phyloP scores from a whole-genome alignment of 2,888 invertebrate genomes.

The Latheticus oryzae region DNA sequence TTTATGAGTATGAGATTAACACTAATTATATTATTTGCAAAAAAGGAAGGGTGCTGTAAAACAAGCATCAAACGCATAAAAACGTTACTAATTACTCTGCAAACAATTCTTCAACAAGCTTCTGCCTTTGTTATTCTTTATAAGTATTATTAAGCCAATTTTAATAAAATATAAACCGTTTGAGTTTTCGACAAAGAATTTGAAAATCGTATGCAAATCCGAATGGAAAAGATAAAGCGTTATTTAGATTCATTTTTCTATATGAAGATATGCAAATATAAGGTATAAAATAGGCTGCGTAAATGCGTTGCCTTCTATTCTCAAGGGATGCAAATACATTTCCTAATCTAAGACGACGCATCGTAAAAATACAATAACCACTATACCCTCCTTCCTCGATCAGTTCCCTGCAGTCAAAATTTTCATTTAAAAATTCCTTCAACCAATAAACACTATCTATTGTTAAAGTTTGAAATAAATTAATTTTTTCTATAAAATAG shows the following conservation, averaged over 20 bases:
- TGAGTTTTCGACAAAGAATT: conserved; percentile 44
- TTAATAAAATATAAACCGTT: conserved; percentile 50
- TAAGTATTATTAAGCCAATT: conserved; percentile 45
- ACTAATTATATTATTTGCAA: conserved; percentile 45
- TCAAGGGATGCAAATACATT: conserved; percentile 55
- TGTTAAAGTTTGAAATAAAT: conserved; percentile 1
- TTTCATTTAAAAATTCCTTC: conserved; percentile 9
- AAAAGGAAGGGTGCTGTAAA: conserved; percentile 41
- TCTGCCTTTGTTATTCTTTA: conserved; percentile 49
- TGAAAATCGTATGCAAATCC: conserved; percentile 52
- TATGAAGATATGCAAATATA: conserved; percentile 62
- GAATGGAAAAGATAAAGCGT: conserved; percentile 58
- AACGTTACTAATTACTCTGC: conserved; percentile 45
- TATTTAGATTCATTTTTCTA: conserved; percentile 59
- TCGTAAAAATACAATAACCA: conserved; percentile 60
- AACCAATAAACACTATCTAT: not conserved
- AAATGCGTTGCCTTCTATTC: conserved; percentile 57
- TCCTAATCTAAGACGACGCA: conserved; percentile 57
- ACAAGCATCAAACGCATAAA: conserved; percentile 41
- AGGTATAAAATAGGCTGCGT: conserved; percentile 61
- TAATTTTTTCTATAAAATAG: not conserved
- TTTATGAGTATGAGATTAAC: conserved; percentile 43
- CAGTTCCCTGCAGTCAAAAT: conserved; percentile 11
- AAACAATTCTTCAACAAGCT: conserved; percentile 48
- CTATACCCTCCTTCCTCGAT: conserved; percentile 42